Evolutionary conservation across 2,113 vertebrate species (phyloP).

Genomic region (Pseudopipra pipra): DNA sequence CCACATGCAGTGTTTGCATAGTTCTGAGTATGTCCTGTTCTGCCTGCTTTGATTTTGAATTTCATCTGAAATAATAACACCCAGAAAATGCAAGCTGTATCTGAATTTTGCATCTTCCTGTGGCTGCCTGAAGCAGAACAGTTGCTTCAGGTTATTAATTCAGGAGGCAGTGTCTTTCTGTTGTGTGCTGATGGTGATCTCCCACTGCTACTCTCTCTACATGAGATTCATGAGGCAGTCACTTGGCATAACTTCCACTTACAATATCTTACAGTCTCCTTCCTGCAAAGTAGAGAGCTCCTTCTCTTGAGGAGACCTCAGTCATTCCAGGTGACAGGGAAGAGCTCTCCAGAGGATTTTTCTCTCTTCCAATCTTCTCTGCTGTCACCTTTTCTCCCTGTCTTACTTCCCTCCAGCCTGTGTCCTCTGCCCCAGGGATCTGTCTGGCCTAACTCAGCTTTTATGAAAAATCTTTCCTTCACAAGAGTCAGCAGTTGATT

Average conservation of each 20-base stretch:
- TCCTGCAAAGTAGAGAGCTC: constrained; percentile 5
- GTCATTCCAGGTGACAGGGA: constrained; percentile 18
- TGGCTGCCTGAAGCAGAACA: neutral
- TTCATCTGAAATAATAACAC: neutral
- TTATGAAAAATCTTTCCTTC: neutral
- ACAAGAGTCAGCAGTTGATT: neutral
- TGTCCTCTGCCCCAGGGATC: neutral
- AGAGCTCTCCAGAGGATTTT: neutral
- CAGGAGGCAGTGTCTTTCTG: neutral
- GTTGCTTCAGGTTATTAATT: constrained; percentile 45
- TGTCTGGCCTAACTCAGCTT: neutral
- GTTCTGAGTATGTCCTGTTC: neutral
- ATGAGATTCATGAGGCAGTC: constrained; percentile 47
- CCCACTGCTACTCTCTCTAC: constrained; percentile 39
- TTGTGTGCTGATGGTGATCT: constrained; percentile 34
- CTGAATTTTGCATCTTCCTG: neutral
- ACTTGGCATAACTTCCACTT: constrained; percentile 37
- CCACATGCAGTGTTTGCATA: neutral
- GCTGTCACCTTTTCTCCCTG: neutral
- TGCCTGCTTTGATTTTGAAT: neutral
- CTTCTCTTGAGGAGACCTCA: constrained; percentile 21
- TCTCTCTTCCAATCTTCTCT: neutral
- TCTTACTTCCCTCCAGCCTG: neutral
- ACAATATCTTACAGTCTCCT: neutral
- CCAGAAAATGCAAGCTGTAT: neutral